Evolutionary conservation across 2,888 invertebrate genomes (phyloP), one percentile per base, ranked within the genome.

Genomic region (Agelastica alni): DNA sequence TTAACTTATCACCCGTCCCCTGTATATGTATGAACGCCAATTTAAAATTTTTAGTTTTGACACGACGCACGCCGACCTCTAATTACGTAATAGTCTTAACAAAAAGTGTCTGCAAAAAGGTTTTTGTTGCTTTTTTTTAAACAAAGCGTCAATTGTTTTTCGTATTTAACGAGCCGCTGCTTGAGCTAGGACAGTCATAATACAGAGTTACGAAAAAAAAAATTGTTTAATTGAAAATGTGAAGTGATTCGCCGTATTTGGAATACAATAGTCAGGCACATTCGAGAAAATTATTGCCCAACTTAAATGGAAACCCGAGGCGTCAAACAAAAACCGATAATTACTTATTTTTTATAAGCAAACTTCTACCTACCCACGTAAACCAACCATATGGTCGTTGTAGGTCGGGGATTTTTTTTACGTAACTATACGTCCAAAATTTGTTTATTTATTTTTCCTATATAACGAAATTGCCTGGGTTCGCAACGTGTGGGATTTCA

Each of bases 381-480:
- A 18, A 7, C 17, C 2, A 20, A 39, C 20, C 37, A 39, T 39
- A 39, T 20, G 37, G 37, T 17, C 18, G 9, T 17, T 13, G 16
- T 9, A 36, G 14, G 18, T 18, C n/a, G 4, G 17, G 2, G 6
- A 28, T 42, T 22, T 26, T 12, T 31, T 42, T 26, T 42, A 42
- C 42, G 39, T 41, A 16, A 14, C 30, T 31, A 17, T 48, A 39
- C 18, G 10, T 9, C 30, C 22, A 16, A 31, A 47, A 48, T 31
- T 48, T 31, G 17, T 48, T 48, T 39, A 48, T 48, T 48, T 48
- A 28, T 18, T 20, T 41, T 39, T 30, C n/a, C n/a, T 6, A 7
- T 14, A 31, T 41, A 39, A 30, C 31, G 31, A 14, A 7, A 16
- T 6, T 13, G 31, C 14, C 39, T 48, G 16, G 48, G 48, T 31